These are phyloP conservation scores for Pyralis farinalis DNA, from an alignment of 2,888 invertebrate genomes.

Conservation along the genomic window DNA sequence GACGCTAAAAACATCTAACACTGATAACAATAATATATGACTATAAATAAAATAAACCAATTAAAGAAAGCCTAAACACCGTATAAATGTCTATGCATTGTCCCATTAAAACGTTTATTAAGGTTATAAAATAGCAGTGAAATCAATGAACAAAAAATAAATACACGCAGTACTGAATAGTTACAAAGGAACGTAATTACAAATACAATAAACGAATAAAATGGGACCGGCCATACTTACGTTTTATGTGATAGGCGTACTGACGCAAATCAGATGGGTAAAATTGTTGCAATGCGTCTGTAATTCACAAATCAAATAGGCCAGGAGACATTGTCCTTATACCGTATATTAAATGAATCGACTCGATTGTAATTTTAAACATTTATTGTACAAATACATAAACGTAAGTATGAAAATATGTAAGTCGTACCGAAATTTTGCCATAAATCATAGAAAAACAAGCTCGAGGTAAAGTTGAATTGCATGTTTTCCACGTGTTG, in stretches of 20 bases:
- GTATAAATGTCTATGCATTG: neutral
- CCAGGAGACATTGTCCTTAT: neutral
- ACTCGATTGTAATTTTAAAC: too few species aligned
- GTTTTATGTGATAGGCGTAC: slow-evolving; percentile 35
- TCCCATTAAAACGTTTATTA: neutral
- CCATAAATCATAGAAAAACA: too few species aligned
- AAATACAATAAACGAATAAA: slow-evolving; percentile 35
- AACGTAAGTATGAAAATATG: too few species aligned
- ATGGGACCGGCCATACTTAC: slow-evolving; percentile 24
- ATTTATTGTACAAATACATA: too few species aligned
- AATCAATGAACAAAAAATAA: neutral
- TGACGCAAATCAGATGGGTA: slow-evolving; percentile 39
- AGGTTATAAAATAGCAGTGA: neutral
- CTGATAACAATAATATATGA: too few species aligned
- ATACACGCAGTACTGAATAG: slow-evolving; percentile 1
- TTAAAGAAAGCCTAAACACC: too few species aligned
- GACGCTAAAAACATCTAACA: too few species aligned
- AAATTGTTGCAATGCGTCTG: slow-evolving; percentile 35
- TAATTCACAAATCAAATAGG: slow-evolving; percentile 30
- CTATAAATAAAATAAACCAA: too few species aligned
- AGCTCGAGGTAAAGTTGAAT: too few species aligned
- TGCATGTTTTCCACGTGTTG: too few species aligned
- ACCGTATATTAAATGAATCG: too few species aligned
- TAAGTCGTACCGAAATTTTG: too few species aligned
- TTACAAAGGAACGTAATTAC: slow-evolving; percentile 40